phyloP scores from a whole-genome alignment of 2,113 vertebrate species.

The Nibea coibor region DNA sequence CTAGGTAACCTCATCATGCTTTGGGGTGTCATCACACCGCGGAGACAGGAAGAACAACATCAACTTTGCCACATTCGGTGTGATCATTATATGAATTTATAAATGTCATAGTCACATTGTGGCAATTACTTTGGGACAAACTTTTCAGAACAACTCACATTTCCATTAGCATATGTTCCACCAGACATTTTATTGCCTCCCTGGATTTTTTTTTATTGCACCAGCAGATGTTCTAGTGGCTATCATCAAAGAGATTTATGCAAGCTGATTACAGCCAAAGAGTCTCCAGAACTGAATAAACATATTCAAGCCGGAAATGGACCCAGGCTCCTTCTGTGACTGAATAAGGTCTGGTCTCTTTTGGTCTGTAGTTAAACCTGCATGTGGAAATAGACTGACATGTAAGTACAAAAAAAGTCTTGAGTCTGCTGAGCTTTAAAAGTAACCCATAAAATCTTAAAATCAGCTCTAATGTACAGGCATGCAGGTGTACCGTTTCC shows the following conservation, averaged over 20 bases:
- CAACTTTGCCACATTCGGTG: conserved; percentile 12
- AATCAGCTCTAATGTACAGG: not conserved
- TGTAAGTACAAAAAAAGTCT: not conserved
- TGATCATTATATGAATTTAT: conserved; percentile 26
- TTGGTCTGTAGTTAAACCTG: conserved; percentile 53
- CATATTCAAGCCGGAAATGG: conserved; percentile 72
- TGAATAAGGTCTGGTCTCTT: conserved; percentile 47
- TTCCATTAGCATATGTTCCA: conserved; percentile 73
- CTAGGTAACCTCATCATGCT: conserved; percentile 22
- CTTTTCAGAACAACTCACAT: conserved; percentile 61
- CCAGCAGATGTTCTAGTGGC: conserved; percentile 79
- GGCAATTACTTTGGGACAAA: conserved; percentile 64
- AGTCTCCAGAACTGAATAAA: conserved; percentile 79
- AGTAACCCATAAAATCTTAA: not conserved
- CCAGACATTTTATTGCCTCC: conserved; percentile 77
- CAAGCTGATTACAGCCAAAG: conserved; percentile 79
- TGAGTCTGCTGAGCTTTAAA: not conserved
- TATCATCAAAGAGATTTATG: conserved; percentile 85
- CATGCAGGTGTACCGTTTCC: not conserved
- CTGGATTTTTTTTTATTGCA: conserved; percentile 72
- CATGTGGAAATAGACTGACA: not conserved
- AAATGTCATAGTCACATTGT: conserved; percentile 31
- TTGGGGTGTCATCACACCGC: conserved; percentile 23
- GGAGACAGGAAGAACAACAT: conserved; percentile 30
- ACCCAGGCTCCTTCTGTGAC: conserved; percentile 62